phyloP scores from a whole-genome alignment of 2,113 vertebrate genomes.

The Thamnophis sirtalis region DNA sequence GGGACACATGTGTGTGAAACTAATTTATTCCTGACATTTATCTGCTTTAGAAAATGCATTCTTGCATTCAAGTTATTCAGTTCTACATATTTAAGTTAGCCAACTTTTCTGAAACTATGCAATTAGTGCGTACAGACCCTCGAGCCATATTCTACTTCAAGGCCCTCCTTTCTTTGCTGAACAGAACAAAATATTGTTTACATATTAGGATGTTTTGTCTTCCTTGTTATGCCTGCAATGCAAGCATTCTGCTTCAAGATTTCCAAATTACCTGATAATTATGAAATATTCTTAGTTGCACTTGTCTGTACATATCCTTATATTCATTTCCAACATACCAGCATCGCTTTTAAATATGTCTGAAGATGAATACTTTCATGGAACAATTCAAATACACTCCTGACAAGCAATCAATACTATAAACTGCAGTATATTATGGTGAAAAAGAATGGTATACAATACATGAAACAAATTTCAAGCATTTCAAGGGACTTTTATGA shows the following conservation, averaged over 20 bases:
- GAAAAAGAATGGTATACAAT: background rate
- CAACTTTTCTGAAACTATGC: slow-evolving; percentile 56
- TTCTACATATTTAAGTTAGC: slow-evolving; percentile 57
- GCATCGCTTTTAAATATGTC: background rate
- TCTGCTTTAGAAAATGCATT: slow-evolving; percentile 32
- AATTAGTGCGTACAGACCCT: slow-evolving; percentile 48
- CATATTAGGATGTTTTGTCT: slow-evolving; percentile 58
- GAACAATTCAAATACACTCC: background rate
- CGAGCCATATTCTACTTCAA: slow-evolving; percentile 56
- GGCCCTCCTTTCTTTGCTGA: slow-evolving; percentile 60
- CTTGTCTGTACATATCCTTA: background rate
- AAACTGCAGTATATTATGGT: background rate
- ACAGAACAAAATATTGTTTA: slow-evolving; percentile 66
- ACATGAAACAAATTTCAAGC: background rate
- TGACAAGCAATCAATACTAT: background rate
- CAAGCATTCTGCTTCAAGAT: slow-evolving; percentile 50
- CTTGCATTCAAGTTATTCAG: slow-evolving; percentile 47
- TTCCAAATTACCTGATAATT: background rate
- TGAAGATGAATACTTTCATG: background rate
- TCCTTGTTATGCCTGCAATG: slow-evolving; percentile 53
- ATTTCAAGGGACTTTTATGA: background rate
- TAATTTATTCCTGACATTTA: slow-evolving; percentile 35
- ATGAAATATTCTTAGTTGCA: background rate
- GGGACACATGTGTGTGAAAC: slow-evolving; percentile 27
- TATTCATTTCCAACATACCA: background rate